Evolutionary conservation across 2,113 vertebrate species (phyloP).

Genomic region (Glareola pratincola): DNA sequence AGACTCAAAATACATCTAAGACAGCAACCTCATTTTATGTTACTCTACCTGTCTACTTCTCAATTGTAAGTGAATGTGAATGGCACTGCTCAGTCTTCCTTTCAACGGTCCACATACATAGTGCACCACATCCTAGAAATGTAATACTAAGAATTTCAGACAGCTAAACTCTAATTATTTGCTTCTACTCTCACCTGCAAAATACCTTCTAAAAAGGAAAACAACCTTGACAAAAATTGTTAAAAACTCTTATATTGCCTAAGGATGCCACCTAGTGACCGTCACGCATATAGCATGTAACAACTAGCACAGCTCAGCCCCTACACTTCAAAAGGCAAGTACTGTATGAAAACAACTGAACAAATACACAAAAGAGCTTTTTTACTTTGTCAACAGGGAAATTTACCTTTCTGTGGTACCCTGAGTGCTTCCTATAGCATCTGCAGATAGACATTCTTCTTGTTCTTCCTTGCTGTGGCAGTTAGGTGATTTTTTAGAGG

Average conservation of each 20-base stretch:
- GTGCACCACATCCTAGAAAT: neutral
- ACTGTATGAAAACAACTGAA: neutral
- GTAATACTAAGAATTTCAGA: neutral
- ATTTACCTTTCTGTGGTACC: slow-evolving; percentile 57
- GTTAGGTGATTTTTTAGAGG: neutral
- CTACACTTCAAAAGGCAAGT: neutral
- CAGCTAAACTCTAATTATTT: neutral
- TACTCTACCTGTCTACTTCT: neutral
- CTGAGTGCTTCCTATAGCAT: neutral
- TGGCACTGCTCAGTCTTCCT: neutral
- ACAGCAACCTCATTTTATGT: neutral
- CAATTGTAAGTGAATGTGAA: neutral
- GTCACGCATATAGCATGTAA: neutral
- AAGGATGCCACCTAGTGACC: slow-evolving; percentile 34
- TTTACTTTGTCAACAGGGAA: neutral
- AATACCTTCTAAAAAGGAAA: neutral
- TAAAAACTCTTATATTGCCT: neutral
- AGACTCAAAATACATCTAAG: neutral
- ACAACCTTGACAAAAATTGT: neutral
- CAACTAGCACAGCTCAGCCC: neutral
- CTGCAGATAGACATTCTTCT: neutral
- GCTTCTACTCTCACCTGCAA: neutral
- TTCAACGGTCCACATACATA: neutral
- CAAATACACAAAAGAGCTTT: neutral
- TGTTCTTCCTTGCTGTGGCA: neutral